Evolutionary conservation across 1,140 invertebrate genomes (phyloP), one percentile per base, ranked within the genome.

Genomic region (Helicoverpa armigera): DNA sequence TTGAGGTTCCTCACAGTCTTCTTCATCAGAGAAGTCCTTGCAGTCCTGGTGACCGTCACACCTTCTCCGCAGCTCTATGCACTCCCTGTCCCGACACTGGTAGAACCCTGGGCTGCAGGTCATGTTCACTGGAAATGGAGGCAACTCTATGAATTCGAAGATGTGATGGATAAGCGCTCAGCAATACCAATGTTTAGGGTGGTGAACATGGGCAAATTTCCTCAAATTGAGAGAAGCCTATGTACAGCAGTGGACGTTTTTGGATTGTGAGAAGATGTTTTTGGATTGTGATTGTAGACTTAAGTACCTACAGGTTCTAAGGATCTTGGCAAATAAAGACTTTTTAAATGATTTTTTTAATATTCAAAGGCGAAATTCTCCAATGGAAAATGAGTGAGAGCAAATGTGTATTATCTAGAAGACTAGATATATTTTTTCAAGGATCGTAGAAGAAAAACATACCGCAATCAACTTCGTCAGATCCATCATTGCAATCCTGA

Each of bases 11-110:
- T 91, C 88, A 85, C 96, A 98, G 61, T 96, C 95, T 11, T 96
- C 88, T 88, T 98, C 98, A 85, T 98, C 98, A 1, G 97, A 97
- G 50, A 96, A 96, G 88, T 98, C 97, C 3, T 91, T 86, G 86
- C 98, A 99, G 88, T 99, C 97, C 56, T 95, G 95, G n/a, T 96
- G 88, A 0, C 95, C 96, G 91, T 99, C 97, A 89, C 98, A 99
- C 12, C 97, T 94, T 80, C 95, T 87, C 43, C 83, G 76, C 65
- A 94, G 87, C 3, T 90, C 80, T 13, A 96, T 92, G 79, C 94
- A 97, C 31, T 91, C 91, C 0, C 91, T 91, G 82, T 96, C 96
- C 16, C 92, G 90, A 86, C 97, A 98, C 65, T 93, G 91, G 86
- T 97, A 98, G 77, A 96, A 96, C 1, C 94, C 94, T 2, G 91